A percentile compares a stretch with the other conserved stretches of the same genome.
phyloP scores from a whole-genome alignment of 1,140 invertebrate species.

The Triops longicaudatus region DNA sequence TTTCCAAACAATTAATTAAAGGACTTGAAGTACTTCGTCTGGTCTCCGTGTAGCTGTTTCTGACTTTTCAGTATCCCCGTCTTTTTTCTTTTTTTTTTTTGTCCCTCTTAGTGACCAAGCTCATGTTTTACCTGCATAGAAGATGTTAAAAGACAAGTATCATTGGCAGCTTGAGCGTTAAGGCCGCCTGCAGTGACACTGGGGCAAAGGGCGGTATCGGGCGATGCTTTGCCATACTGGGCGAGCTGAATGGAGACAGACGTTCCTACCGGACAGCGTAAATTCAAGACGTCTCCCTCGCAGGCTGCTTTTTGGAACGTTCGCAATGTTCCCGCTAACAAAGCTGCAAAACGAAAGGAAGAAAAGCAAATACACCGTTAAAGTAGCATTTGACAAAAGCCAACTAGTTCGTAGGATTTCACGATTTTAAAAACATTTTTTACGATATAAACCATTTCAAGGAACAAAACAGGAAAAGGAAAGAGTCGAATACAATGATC shows the following conservation, averaged over 20 bases:
- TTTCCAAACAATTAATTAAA: slow-evolving; percentile 17
- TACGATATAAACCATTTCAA: too few relatives aligned
- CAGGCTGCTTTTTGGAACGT: slow-evolving; percentile 80
- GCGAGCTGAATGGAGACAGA: slow-evolving; percentile 78
- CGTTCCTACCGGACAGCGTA: slow-evolving; percentile 75
- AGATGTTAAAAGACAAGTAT: slow-evolving; percentile 22
- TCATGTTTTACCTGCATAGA: slow-evolving; percentile 22
- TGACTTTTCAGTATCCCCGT: neutral
- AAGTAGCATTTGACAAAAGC: too few relatives aligned
- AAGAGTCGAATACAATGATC: too few relatives aligned
- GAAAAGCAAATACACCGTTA: slow-evolving; percentile 23
- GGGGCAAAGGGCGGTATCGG: slow-evolving; percentile 29
- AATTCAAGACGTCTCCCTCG: slow-evolving; percentile 70
- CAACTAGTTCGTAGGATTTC: too few relatives aligned
- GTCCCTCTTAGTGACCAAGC: neutral
- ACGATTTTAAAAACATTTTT: too few relatives aligned
- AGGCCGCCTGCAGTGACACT: slow-evolving; percentile 12
- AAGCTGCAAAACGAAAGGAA: slow-evolving; percentile 50
- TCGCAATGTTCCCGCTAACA: slow-evolving; percentile 74
- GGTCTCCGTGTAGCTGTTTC: neutral
- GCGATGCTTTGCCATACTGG: slow-evolving; percentile 45
- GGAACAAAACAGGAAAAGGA: too few relatives aligned
- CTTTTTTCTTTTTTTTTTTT: slow-evolving; percentile 2
- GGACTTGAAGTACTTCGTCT: neutral
- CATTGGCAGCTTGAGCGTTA: slow-evolving; percentile 14